Conservation (phyloP, 2,113 vertebrate species). For the Columba janthina region DNA sequence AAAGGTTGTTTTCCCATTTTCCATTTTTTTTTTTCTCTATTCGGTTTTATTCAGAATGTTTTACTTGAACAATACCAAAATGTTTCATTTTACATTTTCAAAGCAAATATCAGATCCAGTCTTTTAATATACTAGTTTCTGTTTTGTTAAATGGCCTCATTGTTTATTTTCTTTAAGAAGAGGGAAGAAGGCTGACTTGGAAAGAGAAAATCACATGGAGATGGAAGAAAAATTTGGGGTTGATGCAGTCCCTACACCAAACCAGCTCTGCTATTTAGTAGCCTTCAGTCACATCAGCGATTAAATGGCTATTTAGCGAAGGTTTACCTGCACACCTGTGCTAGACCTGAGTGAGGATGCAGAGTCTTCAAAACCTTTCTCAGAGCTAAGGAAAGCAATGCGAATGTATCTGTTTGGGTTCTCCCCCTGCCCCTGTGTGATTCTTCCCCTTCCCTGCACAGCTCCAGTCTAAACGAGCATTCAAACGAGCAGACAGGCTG, state of each 20-base stretch:
- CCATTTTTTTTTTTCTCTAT: neutral
- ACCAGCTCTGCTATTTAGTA: neutral
- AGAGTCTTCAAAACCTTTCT: neutral
- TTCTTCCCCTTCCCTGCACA: neutral
- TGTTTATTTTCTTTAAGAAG: neutral
- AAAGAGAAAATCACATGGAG: neutral
- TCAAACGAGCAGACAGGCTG: neutral
- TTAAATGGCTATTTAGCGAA: neutral
- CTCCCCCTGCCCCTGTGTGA: neutral
- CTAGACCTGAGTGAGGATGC: neutral
- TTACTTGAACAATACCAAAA: neutral
- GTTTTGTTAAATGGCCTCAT: neutral
- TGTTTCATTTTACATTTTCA: neutral
- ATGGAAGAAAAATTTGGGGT: neutral
- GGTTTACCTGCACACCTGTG: neutral
- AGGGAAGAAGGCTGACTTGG: neutral
- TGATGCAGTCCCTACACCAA: no score
- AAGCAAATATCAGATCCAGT: neutral
- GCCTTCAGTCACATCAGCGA: neutral
- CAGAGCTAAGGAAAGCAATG: neutral
- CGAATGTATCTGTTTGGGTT: accelerated
- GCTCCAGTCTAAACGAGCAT: neutral
- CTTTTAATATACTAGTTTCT: neutral
- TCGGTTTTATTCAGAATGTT: neutral
- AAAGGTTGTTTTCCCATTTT: neutral